Conservation (phyloP, 2,888 invertebrate genomes). For the Rhodophaea formosa region DNA sequence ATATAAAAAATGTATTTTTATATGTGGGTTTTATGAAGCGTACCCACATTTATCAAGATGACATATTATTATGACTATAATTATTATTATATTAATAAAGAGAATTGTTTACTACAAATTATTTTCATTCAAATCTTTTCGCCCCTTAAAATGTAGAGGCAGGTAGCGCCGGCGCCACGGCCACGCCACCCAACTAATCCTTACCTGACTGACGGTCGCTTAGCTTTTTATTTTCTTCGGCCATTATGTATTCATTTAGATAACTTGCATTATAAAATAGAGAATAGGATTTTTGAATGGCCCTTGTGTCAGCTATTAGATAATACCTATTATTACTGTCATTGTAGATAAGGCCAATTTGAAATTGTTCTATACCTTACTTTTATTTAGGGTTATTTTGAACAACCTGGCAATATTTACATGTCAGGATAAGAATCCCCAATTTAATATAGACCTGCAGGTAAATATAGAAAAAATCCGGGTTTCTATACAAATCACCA, state of each 20-base stretch:
- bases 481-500: too few species aligned
- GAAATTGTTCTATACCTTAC: too few species aligned
- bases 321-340: too few species aligned
- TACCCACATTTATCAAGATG: constrained; percentile 73
- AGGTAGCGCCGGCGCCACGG: constrained; percentile 71
- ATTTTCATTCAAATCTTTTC: constrained; percentile 45
- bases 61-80: constrained; percentile 58
- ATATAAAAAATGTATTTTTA: constrained; percentile 76
- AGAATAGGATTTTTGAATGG: too few species aligned
- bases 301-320: too few species aligned
- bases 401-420: too few species aligned
- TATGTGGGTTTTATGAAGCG: constrained; percentile 76
- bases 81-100: constrained; percentile 73
- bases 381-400: too few species aligned
- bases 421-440: too few species aligned
- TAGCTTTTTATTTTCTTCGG: constrained; percentile 26
- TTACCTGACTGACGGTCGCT: constrained; percentile 46
- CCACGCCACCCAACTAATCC: constrained; percentile 33
- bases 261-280: not conserved
- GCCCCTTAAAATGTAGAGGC: constrained; percentile 28
- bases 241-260: not conserved
- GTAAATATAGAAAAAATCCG: too few species aligned
- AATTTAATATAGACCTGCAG: too few species aligned
- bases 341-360: too few species aligned
- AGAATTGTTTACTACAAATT: constrained; percentile 69